These are phyloP conservation scores for Nothocercus nigrocapillus DNA, from an alignment of 2,113 vertebrate species.

Conservation along the genomic window DNA sequence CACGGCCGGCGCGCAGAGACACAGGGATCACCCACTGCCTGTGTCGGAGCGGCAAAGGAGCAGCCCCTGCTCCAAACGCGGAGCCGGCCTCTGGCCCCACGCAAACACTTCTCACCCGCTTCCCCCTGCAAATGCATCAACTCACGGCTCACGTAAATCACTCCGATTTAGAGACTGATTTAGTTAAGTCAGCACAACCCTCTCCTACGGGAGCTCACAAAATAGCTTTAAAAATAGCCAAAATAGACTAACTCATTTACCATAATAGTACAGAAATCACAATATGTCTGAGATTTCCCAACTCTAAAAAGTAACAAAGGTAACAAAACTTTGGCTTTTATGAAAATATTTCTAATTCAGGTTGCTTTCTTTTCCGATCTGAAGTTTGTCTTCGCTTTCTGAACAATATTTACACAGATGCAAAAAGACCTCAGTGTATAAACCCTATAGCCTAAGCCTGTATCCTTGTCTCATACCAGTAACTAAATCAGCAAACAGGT, in stretches of 20 bases:
- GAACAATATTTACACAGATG: neutral
- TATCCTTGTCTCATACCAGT: neutral
- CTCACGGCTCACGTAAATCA: neutral
- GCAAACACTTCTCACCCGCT: neutral
- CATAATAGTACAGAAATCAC: neutral
- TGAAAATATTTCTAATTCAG: neutral
- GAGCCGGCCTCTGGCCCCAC: neutral
- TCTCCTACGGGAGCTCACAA: neutral
- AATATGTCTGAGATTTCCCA: neutral
- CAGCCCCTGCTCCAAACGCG: accelerated
- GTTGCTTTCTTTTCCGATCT: neutral
- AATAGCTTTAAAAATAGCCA: neutral
- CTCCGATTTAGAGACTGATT: neutral
- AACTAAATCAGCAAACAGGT: neutral
- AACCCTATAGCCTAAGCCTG: neutral
- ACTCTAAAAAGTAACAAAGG: neutral
- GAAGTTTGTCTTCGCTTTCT: neutral
- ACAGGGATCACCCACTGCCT: neutral
- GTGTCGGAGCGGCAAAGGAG: neutral
- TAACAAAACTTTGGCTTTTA: neutral
- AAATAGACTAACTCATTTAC: neutral
- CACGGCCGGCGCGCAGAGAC: neutral
- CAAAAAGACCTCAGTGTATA: neutral
- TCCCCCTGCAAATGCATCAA: neutral
- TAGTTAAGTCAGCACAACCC: neutral